These are phyloP conservation scores for Ciconia stormi DNA, from an alignment of 2,113 vertebrate genomes.

Conservation along the genomic window DNA sequence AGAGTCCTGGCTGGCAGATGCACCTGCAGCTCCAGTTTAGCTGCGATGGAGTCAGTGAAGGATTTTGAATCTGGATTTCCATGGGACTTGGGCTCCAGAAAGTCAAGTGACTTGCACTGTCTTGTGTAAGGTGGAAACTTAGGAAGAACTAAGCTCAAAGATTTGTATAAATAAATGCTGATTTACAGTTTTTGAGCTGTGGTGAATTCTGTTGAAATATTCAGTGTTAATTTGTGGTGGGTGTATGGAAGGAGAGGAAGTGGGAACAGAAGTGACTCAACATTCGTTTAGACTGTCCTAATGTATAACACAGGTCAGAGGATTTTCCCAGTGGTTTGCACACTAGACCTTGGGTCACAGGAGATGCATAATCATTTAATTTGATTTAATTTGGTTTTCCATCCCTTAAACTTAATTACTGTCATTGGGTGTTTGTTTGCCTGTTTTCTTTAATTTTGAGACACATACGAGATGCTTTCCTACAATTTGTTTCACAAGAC, in stretches of 20 bases:
- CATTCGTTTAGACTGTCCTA: not conserved
- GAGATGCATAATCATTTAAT: not conserved
- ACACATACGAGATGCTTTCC: fast-evolving
- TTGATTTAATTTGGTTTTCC: not conserved
- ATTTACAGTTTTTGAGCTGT: not conserved
- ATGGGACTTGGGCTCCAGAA: not conserved
- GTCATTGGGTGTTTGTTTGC: not conserved
- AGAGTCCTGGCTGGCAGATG: not conserved
- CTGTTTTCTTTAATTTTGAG: not conserved
- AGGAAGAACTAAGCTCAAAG: not conserved
- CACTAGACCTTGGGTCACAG: not conserved
- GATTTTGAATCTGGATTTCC: not conserved
- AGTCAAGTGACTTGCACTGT: not conserved
- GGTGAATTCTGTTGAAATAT: not conserved
- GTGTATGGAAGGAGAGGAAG: not conserved
- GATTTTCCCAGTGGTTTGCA: not conserved
- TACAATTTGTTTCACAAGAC: not conserved
- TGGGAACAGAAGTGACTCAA: not conserved
- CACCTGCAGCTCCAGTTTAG: not conserved
- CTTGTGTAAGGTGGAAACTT: not conserved
- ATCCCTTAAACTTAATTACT: not conserved
- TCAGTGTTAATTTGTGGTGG: not conserved
- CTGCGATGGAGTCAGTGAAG: not conserved
- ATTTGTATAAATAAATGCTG: not conserved
- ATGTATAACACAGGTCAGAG: not conserved